Base-by-base conservation (phyloP, 2,797 vertebrate species). In the Parambassis ranga region DNA sequence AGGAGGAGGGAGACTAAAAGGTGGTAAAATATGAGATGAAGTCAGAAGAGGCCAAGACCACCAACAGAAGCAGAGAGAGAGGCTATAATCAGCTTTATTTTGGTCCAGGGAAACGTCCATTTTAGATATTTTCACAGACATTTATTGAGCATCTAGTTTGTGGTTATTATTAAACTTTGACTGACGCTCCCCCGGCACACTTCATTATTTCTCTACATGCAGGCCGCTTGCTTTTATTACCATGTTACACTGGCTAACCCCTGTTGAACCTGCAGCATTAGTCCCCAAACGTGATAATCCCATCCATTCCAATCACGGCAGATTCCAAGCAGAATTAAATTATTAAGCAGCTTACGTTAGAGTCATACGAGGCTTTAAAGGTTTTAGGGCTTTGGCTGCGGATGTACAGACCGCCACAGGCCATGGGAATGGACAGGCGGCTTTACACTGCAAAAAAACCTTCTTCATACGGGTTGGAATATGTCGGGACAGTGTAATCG, bases 271-370 rank as follows among this genome's bases (percentile, higher is more conserved):
- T 44, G 50, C 56, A 28, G 82, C 63, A 66, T 87, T 83, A 83
- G 70, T 69, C 51, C 46, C 52, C 48, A 69, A 84, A 84, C 9
- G 79, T 86, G 80, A 87, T 90, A 90, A 91, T 90, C 87, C 85
- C 73, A 64, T 73, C 66, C 73, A 68, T 66, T 74, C 80, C 84
- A 84, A 89, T 85, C 77, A 85, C 36, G 58, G 75, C 81, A 87
- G 92, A 94, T 94, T 94, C 94, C 93, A 91, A 84, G 81, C 87
- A 75, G 92, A 92, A 94, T 93, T 93, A 93, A 90, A 90, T 89
- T 86, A 93, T 93, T 93, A 94, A 94, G 90, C 87, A 91, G 89
- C 84, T 89, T 90, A 91, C 48, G 82, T 51, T 83, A 38, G 85
- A 90, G 91, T 88, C 82, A 85, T 70, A 82, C 27, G 19, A 64